phyloP scores from a whole-genome alignment of 1,140 invertebrate species.

The Artemia franciscana region DNA sequence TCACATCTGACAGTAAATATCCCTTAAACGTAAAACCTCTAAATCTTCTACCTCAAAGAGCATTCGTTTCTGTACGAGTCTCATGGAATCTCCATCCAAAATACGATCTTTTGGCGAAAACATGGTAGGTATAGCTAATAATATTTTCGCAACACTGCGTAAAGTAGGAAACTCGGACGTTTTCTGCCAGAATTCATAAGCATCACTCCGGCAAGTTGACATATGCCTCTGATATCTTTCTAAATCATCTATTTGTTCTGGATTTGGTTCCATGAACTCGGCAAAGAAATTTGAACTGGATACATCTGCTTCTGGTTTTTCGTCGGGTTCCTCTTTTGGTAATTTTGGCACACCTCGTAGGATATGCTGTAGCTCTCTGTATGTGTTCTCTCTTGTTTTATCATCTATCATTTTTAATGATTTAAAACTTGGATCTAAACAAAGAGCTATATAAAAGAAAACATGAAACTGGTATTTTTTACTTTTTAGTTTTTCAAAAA shows the following conservation, averaged over 20 bases:
- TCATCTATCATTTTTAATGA: background rate
- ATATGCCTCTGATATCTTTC: background rate
- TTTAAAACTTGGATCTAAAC: background rate
- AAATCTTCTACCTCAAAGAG: background rate
- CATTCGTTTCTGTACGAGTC: background rate
- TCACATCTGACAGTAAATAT: background rate
- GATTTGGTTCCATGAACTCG: background rate
- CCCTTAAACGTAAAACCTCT: background rate
- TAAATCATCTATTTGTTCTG: background rate
- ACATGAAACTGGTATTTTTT: background rate
- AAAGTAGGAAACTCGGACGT: background rate
- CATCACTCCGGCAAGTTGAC: background rate
- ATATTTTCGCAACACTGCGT: background rate
- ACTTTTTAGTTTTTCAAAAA: background rate
- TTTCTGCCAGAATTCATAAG: background rate
- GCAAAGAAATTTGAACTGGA: background rate
- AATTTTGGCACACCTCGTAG: background rate
- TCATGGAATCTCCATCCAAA: background rate
- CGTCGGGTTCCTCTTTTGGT: background rate
- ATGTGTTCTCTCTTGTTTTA: background rate
- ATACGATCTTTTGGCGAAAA: background rate
- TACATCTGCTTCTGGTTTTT: background rate
- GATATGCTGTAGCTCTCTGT: background rate
- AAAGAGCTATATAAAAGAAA: background rate
- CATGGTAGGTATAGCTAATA: background rate